Evolutionary conservation across 2,113 vertebrate genomes (phyloP).

Genomic region (Macquaria australasica): DNA sequence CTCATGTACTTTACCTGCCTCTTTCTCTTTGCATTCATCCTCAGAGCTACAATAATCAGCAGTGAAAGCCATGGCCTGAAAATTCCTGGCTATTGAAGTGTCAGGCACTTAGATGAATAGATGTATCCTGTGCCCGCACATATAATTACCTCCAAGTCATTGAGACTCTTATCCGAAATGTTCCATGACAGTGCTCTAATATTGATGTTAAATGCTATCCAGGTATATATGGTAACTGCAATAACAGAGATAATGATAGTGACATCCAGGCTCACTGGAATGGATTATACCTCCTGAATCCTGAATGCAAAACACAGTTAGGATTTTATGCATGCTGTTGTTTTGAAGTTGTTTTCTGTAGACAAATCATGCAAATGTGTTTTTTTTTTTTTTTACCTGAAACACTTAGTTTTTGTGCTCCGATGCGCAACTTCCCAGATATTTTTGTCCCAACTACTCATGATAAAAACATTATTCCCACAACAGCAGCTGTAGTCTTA

Average conservation of each 20-base stretch:
- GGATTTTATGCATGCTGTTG: background rate
- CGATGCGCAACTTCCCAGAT: background rate
- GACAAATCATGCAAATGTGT: background rate
- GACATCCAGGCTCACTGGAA: slow-evolving; percentile 16
- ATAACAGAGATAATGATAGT: slow-evolving; percentile 47
- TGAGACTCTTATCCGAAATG: slow-evolving; percentile 58
- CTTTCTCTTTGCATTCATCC: slow-evolving; percentile 3
- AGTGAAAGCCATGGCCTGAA: slow-evolving; percentile 19
- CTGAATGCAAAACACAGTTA: background rate
- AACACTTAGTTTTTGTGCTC: background rate
- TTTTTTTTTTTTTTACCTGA: no score
- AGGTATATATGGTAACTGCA: slow-evolving; percentile 41
- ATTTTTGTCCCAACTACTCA: background rate
- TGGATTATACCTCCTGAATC: slow-evolving; percentile 4
- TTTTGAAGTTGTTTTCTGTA: background rate
- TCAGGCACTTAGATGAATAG: slow-evolving; percentile 52
- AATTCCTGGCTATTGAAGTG: slow-evolving; percentile 37
- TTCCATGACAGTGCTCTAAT: slow-evolving; percentile 55
- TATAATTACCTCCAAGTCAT: slow-evolving; percentile 70
- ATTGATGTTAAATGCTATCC: slow-evolving; percentile 54
- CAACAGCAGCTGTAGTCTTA: background rate
- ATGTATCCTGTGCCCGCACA: slow-evolving; percentile 39
- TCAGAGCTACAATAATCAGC: slow-evolving; percentile 36
- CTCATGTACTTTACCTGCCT: slow-evolving; percentile 6
- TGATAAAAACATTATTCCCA: background rate